Percentiles rank a stretch among this genome's conserved stretches.
These are phyloP conservation scores for Micromussa lordhowensis DNA, from an alignment of 92 coral and sea anemone species.

Conservation along the genomic window DNA sequence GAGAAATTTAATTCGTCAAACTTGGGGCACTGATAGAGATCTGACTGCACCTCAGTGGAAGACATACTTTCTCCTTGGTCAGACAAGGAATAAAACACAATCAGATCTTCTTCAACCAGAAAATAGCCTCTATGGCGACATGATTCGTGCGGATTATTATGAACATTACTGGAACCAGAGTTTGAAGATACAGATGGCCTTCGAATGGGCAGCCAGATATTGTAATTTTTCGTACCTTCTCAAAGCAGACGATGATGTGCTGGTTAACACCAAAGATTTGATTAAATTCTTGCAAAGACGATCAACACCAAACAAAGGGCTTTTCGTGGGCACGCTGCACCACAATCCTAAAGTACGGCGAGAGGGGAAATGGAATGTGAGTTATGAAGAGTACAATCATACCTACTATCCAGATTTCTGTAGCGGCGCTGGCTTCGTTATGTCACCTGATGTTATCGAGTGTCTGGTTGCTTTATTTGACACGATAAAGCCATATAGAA, in stretches of 20 bases:
- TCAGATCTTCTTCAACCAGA: background rate
- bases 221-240: background rate
- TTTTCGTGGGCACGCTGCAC: background rate
- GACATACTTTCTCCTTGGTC: conserved; percentile 22
- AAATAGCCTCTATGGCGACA: background rate
- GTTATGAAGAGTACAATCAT: background rate
- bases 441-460: background rate
- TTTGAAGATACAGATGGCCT: too few species aligned
- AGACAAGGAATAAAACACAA: background rate
- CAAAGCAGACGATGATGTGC: conserved; percentile 4
- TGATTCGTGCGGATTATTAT: background rate
- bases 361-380: background rate
- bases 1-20: conserved; percentile 18
- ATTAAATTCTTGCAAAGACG: background rate
- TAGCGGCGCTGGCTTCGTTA: conserved; percentile 1
- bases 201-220: conserved; percentile 22
- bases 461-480: background rate
- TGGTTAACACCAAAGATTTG: background rate
- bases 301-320: background rate
- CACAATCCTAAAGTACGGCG: background rate
- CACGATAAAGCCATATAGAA: background rate
- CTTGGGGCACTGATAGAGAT: background rate
- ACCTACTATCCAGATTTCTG: background rate
- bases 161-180: conserved; percentile 8
- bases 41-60: background rate